Conservation (phyloP, 2,888 invertebrate genomes). For the Tipula confusa region DNA sequence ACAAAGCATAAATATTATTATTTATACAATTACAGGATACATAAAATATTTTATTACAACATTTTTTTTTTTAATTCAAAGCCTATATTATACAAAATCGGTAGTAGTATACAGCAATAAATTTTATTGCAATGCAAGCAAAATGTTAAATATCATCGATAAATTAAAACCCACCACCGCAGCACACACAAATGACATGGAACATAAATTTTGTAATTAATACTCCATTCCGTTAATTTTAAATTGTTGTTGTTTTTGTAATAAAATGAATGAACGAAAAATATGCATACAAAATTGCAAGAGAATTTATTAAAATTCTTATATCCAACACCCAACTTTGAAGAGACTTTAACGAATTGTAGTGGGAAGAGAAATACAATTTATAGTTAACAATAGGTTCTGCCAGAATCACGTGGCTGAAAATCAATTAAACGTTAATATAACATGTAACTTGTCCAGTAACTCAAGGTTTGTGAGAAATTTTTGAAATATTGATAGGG, state of each 20-base stretch:
- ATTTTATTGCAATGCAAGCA: background rate
- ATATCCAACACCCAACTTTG: background rate
- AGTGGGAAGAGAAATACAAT: too few species aligned
- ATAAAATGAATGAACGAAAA: background rate
- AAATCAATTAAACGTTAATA: too few species aligned
- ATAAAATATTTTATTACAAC: background rate
- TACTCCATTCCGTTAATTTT: background rate
- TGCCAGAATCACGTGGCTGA: too few species aligned
- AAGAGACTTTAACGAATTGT: background rate
- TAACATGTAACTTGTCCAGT: too few species aligned
- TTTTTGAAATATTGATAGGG: too few species aligned
- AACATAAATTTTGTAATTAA: slow-evolving; percentile 17
- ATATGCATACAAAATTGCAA: background rate
- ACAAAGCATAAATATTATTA: background rate
- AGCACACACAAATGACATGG: background rate
- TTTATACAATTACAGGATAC: slow-evolving; percentile 12
- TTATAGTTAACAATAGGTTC: too few species aligned
- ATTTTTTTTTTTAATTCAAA: background rate
- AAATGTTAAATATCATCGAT: slow-evolving; percentile 21
- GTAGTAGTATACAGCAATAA: background rate
- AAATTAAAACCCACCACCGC: background rate
- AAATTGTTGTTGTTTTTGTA: background rate
- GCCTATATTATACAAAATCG: background rate
- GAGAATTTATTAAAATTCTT: background rate
- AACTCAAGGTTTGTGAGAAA: too few species aligned